phyloP scores from a whole-genome alignment of 2,113 vertebrate genomes.

The Heterochromis multidens region DNA sequence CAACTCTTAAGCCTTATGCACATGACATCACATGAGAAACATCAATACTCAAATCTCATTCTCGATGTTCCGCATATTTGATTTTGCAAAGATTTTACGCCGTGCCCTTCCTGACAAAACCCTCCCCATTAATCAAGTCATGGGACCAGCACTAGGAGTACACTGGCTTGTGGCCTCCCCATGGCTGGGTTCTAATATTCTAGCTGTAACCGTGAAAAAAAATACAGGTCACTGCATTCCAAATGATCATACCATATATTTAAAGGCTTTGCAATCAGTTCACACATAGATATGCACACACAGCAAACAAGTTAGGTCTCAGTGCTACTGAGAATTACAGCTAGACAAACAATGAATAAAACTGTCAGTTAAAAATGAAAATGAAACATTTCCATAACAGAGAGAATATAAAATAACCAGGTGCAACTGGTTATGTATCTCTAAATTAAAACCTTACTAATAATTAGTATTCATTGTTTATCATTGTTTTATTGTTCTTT shows the following conservation, averaged over 20 bases:
- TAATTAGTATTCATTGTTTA: background rate
- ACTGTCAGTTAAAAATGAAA: background rate
- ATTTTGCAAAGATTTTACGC: too few relatives aligned
- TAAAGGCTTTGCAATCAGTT: too few relatives aligned
- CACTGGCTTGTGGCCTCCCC: too few relatives aligned
- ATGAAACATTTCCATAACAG: background rate
- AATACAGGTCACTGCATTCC: too few relatives aligned
- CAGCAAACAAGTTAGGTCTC: background rate
- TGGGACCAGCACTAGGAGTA: too few relatives aligned
- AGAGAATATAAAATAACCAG: background rate
- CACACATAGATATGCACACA: background rate
- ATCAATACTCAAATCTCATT: too few relatives aligned
- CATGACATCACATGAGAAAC: background rate
- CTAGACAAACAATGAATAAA: background rate
- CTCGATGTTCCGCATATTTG: too few relatives aligned
- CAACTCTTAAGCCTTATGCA: background rate
- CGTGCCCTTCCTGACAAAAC: too few relatives aligned
- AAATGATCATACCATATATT: too few relatives aligned
- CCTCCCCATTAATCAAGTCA: too few relatives aligned
- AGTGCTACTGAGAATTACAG: rapidly evolving
- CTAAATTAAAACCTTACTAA: background rate
- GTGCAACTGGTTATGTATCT: background rate
- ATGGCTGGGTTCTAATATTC: too few relatives aligned
- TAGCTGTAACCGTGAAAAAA: too few relatives aligned
- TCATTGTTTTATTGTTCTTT: background rate